Percentiles rank a stretch among this genome's conserved stretches.
Conservation (phyloP, 64 coral and sea anemone species). For the Exaiptasia diaphana region DNA sequence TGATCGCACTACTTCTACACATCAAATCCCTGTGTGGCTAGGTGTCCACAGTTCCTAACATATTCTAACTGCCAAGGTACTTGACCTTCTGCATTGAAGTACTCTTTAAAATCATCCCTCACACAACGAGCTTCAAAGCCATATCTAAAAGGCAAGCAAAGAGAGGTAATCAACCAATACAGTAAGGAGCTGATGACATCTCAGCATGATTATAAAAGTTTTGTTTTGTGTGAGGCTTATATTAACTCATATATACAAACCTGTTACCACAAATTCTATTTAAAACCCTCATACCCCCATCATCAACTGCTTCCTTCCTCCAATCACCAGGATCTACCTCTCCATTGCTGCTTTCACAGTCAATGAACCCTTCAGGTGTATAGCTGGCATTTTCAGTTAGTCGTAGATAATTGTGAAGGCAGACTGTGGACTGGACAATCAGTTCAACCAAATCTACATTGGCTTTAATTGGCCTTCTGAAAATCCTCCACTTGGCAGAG, state of each 20-base stretch:
- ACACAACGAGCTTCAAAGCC: slow-evolving; percentile 41
- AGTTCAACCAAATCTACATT: slow-evolving; percentile 41
- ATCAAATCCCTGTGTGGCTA: no score
- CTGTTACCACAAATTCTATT: slow-evolving; percentile 39
- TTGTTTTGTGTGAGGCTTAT: no score
- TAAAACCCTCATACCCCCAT: slow-evolving; percentile 18
- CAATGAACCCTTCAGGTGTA: slow-evolving; percentile 24
- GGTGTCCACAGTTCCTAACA: slow-evolving; percentile 18
- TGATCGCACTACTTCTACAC: no score
- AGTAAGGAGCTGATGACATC: no score
- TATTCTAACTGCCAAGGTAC: slow-evolving; percentile 11
- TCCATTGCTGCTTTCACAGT: slow-evolving; percentile 18
- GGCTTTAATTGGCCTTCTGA: slow-evolving; percentile 12
- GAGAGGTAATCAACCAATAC: no score
- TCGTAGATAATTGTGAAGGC: slow-evolving; percentile 55
- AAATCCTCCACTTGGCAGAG: background rate
- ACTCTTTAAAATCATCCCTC: slow-evolving; percentile 24
- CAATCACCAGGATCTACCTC: slow-evolving; percentile 45
- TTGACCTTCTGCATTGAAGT: slow-evolving; percentile 12
- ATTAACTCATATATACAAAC: no score
- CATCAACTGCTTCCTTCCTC: slow-evolving; percentile 19
- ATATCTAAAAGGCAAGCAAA: no score
- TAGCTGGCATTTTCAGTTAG: slow-evolving; percentile 41
- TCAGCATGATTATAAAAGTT: no score
- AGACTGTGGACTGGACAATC: slow-evolving; percentile 33